phyloP scores from a whole-genome alignment of 2,113 vertebrate genomes.

The Alligator sinensis region DNA sequence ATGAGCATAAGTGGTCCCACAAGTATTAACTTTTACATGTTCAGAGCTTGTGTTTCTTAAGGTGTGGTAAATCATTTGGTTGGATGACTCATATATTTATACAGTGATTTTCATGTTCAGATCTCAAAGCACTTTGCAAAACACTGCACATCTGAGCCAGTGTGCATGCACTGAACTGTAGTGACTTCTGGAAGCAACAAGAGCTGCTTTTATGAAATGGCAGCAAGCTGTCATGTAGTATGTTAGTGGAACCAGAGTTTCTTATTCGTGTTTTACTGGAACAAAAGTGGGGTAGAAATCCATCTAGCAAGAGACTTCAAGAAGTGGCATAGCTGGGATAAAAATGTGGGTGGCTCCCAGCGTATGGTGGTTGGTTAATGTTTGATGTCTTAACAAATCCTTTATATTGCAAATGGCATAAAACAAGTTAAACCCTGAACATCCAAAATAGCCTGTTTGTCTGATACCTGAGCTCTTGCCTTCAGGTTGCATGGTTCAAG shows the following conservation, averaged over 20 bases:
- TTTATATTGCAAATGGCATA: not conserved
- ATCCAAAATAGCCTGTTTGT: not conserved
- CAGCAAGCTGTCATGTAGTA: not conserved
- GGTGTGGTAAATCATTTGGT: not conserved
- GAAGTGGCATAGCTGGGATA: not conserved
- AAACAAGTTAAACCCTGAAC: not conserved
- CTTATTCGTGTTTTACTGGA: not conserved
- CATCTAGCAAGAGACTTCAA: not conserved
- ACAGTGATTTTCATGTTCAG: not conserved
- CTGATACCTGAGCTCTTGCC: not conserved
- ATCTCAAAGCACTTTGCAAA: not conserved
- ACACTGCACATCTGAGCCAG: not conserved
- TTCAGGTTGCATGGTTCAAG: not conserved
- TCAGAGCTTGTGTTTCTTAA: not conserved
- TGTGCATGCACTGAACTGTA: not conserved
- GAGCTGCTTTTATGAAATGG: slow-evolving; percentile 6
- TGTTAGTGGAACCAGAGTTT: not conserved
- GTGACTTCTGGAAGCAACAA: not conserved
- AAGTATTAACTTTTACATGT: not conserved
- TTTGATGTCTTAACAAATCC: not conserved
- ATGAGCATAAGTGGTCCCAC: not conserved
- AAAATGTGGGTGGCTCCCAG: no score
- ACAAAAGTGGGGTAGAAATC: not conserved
- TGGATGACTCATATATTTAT: not conserved
- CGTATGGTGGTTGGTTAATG: no score